These are phyloP conservation scores for Axea sp. DNA, from an alignment of 2,888 invertebrate genomes.

Conservation along the genomic window DNA sequence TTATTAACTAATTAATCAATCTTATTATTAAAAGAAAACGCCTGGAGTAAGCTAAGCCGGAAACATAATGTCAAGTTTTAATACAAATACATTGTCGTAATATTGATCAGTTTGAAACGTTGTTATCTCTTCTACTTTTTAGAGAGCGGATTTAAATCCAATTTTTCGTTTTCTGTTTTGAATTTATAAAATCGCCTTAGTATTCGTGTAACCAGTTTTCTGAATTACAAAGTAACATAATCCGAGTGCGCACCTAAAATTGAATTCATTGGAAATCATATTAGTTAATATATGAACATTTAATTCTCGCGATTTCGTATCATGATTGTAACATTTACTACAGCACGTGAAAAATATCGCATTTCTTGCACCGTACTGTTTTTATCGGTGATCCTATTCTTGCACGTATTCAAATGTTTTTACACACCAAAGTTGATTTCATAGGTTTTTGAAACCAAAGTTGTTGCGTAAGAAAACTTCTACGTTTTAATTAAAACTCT, in stretches of 20 bases:
- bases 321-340: constrained; percentile 8
- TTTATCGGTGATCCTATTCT: constrained; percentile 27
- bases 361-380: constrained; percentile 19
- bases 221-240: no score
- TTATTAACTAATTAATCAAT: constrained; percentile 40
- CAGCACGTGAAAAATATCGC: constrained; percentile 44
- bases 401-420: constrained; percentile 19
- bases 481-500: constrained; percentile 22
- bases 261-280: constrained; percentile 13
- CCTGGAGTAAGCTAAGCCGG: no score
- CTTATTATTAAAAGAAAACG: constrained; percentile 24
- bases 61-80: no score
- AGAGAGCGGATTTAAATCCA: no score
- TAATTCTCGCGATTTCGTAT: constrained; percentile 18
- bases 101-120: no score
- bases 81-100: no score
- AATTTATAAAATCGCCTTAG: no score
- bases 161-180: no score
- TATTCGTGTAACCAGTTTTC: no score
- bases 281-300: constrained; percentile 11
- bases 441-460: constrained; percentile 32
- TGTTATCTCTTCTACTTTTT: no score
- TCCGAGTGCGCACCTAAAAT: no score
- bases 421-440: constrained; percentile 19
- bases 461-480: constrained; percentile 12